phyloP scores from a whole-genome alignment of 1,140 invertebrate species.

The Bombus difficillimus region DNA sequence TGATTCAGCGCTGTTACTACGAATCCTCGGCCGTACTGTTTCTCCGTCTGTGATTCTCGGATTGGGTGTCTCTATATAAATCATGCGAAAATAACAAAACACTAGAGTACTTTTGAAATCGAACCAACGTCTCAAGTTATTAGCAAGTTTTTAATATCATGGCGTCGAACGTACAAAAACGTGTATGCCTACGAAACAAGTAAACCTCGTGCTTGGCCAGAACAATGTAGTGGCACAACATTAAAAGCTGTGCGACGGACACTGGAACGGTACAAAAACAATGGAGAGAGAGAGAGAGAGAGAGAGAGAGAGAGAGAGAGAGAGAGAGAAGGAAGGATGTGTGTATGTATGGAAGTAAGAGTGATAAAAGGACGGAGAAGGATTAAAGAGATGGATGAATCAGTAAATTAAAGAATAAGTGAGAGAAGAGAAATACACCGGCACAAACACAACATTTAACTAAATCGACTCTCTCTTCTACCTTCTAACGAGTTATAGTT shows the following conservation, averaged over 20 bases:
- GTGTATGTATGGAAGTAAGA: too few relatives aligned
- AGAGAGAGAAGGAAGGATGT: too few relatives aligned
- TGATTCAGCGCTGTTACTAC: constrained; percentile 85
- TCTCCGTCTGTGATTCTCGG: constrained; percentile 76
- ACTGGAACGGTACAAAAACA: not conserved
- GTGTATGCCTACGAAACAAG: not conserved
- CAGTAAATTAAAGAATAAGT: too few relatives aligned
- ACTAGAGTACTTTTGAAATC: not conserved
- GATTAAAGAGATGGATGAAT: too few relatives aligned
- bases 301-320: too few relatives aligned
- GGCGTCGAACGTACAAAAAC: not conserved
- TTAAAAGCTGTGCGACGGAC: not conserved
- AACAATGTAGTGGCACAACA: not conserved
- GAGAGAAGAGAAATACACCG: not conserved
- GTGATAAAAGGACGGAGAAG: too few relatives aligned
- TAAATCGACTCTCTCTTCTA: constrained; percentile 61
- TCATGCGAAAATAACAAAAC: not conserved
- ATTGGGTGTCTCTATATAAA: constrained; percentile 58
- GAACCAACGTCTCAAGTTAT: too few relatives aligned
- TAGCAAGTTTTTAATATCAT: not conserved
- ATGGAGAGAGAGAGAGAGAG: not conserved
- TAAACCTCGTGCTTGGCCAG: not conserved
- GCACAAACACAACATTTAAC: constrained; percentile 18
- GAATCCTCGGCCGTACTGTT: constrained; percentile 84
- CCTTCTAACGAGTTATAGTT: constrained; percentile 82